Evolutionary conservation across 2,797 vertebrate genomes (phyloP).

Genomic region (Ptychobarbus kaznakovi): DNA sequence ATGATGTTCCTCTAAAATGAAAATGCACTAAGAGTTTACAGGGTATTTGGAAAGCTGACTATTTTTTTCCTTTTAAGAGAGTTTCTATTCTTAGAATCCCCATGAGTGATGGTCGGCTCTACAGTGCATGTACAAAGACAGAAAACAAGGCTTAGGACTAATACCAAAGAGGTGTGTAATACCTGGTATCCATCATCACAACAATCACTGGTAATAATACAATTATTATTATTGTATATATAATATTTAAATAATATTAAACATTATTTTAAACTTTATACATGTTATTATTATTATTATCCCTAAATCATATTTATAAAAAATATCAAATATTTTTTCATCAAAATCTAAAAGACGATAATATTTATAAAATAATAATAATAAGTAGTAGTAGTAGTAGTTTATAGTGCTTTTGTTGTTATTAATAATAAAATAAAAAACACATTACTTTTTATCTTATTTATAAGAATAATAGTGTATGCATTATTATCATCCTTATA

Average conservation of each 20-base stretch:
- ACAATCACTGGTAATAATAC: background rate
- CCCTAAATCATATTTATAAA: background rate
- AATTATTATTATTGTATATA: background rate
- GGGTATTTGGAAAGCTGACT: background rate
- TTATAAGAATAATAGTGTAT: background rate
- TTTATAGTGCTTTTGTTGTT: background rate
- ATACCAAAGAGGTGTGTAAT: background rate
- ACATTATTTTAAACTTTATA: background rate
- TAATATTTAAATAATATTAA: background rate
- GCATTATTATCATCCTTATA: background rate
- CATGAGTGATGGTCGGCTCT: background rate
- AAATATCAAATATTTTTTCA: background rate
- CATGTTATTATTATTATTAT: background rate
- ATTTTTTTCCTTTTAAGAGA: background rate
- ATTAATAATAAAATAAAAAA: background rate
- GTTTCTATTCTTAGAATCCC: slow-evolving; percentile 9
- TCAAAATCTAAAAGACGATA: background rate
- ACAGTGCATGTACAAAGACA: background rate
- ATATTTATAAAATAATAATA: background rate
- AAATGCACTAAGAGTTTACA: background rate
- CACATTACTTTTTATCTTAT: background rate
- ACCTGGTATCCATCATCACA: background rate
- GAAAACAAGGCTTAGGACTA: background rate
- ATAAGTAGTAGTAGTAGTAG: too few species aligned
- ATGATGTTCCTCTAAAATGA: background rate